Evolutionary conservation across 2,888 invertebrate genomes (phyloP).

Genomic region (Noctua fimbriata): DNA sequence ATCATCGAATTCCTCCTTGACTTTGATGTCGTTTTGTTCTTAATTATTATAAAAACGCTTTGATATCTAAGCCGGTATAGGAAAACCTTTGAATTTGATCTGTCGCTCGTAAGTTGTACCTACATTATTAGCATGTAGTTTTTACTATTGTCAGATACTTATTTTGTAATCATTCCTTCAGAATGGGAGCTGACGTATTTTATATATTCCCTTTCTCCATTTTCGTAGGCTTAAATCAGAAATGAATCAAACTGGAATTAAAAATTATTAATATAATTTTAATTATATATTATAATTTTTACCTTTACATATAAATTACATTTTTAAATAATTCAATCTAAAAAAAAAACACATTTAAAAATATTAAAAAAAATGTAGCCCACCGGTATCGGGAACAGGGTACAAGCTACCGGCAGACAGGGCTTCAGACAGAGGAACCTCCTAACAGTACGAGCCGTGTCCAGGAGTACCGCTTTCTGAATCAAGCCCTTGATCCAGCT

Average conservation of each 20-base stretch:
- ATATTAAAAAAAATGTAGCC: no score
- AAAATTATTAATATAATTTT: no score
- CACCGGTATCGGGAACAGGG: no score
- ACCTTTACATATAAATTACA: no score
- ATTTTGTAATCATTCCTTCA: background rate
- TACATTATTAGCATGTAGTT: background rate
- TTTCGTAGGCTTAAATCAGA: background rate
- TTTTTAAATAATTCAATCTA: no score
- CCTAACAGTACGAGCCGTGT: no score
- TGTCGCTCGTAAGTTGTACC: background rate
- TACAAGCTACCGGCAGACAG: no score
- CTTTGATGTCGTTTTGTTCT: constrained; percentile 10
- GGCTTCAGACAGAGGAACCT: no score
- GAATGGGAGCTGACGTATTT: background rate
- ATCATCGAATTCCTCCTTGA: constrained; percentile 1
- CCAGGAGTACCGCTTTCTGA: no score
- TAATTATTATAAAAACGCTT: background rate
- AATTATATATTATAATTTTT: no score
- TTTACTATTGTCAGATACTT: background rate
- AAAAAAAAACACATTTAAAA: no score
- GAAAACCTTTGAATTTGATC: constrained; percentile 4
- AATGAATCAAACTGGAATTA: background rate
- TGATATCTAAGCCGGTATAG: background rate
- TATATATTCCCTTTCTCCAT: background rate
- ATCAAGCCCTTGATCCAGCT: no score